Evolutionary conservation across 2,797 vertebrate genomes (phyloP).

Genomic region (Pangasius mekongensis): DNA sequence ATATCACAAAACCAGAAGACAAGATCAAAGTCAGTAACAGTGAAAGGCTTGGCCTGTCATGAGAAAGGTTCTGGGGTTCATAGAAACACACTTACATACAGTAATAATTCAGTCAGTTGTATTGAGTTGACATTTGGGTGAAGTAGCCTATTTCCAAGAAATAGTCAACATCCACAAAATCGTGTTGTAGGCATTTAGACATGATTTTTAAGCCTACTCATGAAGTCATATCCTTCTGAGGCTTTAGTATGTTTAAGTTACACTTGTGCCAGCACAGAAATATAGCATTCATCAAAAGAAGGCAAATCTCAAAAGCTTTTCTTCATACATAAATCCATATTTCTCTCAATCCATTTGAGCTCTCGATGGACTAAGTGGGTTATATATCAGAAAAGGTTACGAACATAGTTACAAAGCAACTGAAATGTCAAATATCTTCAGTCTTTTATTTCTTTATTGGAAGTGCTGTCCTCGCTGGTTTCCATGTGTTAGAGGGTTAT

Average conservation of each 20-base stretch:
- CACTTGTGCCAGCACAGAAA: background rate
- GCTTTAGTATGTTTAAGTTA: background rate
- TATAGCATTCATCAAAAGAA: background rate
- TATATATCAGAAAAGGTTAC: background rate
- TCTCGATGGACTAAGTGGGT: background rate
- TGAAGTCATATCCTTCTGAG: background rate
- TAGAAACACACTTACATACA: background rate
- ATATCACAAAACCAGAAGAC: background rate
- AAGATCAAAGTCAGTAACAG: background rate
- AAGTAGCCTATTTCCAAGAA: background rate
- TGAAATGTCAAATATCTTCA: background rate
- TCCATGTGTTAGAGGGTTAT: background rate
- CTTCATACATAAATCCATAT: background rate
- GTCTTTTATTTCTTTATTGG: conserved; percentile 2
- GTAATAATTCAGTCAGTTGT: background rate
- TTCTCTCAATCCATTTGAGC: background rate
- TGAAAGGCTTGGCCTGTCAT: background rate
- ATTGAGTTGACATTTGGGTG: background rate
- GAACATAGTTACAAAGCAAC: background rate
- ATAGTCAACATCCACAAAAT: background rate
- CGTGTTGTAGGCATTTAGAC: background rate
- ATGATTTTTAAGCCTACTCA: background rate
- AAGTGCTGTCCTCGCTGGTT: background rate
- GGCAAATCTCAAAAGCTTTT: background rate
- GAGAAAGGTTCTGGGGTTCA: background rate